A percentile compares a stretch with the other conserved stretches of the same genome.
Conservation (phyloP, 2,888 invertebrate species). For the Dryobota labecula region DNA sequence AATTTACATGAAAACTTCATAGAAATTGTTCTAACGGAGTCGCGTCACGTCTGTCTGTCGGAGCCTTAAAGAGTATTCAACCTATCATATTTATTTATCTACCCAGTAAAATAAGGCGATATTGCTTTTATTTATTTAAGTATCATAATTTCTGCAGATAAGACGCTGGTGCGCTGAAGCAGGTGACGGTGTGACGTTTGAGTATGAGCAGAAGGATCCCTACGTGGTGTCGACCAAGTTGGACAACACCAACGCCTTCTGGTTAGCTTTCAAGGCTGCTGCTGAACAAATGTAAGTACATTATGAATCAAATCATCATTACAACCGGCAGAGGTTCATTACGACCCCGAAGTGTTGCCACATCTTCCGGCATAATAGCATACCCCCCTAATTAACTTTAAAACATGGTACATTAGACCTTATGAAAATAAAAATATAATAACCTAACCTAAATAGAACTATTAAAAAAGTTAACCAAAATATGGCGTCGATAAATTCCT, state of each 20-base stretch:
- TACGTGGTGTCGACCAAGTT: slow-evolving; percentile 90
- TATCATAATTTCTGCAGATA: slow-evolving; percentile 71
- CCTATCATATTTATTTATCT: too few species aligned
- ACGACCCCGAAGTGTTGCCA: not conserved
- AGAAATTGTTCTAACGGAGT: too few species aligned
- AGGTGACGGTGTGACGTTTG: slow-evolving; percentile 92
- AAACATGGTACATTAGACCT: too few species aligned
- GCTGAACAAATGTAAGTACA: slow-evolving; percentile 90
- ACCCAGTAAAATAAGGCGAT: too few species aligned
- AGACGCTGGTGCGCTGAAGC: slow-evolving; percentile 92
- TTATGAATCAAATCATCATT: not conserved
- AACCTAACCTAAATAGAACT: too few species aligned
- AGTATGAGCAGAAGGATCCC: slow-evolving; percentile 91
- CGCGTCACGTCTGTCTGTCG: too few species aligned
- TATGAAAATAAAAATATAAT: too few species aligned
- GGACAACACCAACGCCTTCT: slow-evolving; percentile 92
- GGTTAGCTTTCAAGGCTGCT: slow-evolving; percentile 92
- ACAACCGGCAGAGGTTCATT: not conserved
- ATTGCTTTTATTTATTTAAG: not conserved
- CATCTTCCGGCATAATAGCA: not conserved
- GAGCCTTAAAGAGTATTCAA: too few species aligned
- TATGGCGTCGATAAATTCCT: too few species aligned
- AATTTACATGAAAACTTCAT: too few species aligned
- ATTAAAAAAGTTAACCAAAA: too few species aligned
- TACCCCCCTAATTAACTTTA: not conserved